Base-by-base conservation (phyloP, 2,113 vertebrate genomes). In the Chlorodrepanis virens region DNA sequence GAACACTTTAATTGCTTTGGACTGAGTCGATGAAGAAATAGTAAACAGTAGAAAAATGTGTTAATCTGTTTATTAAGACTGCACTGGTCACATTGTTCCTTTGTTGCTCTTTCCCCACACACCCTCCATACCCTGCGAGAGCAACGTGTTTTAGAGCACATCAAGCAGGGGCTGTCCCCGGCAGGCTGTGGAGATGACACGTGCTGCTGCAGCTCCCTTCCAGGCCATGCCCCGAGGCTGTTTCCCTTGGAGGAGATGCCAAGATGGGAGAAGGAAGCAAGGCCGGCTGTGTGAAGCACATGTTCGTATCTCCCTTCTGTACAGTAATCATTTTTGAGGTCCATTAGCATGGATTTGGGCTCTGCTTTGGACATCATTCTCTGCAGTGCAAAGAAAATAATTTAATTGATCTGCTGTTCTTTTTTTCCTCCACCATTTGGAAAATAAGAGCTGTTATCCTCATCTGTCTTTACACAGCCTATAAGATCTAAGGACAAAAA, bases 111-210 rank as follows among this genome's bases (percentile, higher is more conserved):
- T 47, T 53, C 5, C 5, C 4, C 12, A 16, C 53, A 54, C 39
- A 3, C 25, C 27, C 7, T 4, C 6, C 19, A 6, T 1, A 6
- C 12, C 4, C 9, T 3, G 56, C 3, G 5, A 78, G 29, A 56
- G 14, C 11, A 10, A 40, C 2, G 19, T 47, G 24, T 6, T 37
- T 24, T 1, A 15, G 8, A 57, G 40, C 53, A 28, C 39, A 11
- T 1, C 17, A 10, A 49, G 21, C 63, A 35, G n/a, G 68, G 59
- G 23, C 33, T 33, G 29, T 53, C 6, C 42, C 63, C 64, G 11
- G 49, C 24, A 54, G 39, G 45, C 17, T 21, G 4, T 1, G 56
- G 17, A 49, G 28, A 5, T 27, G 27, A 4, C 5, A 3, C 0
- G 1, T 18, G 39, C 12, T 33, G 35, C 24, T 84, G 60, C 59